These are phyloP conservation scores for Hyalella azteca DNA, from an alignment of 2,888 invertebrate species.

Conservation along the genomic window DNA sequence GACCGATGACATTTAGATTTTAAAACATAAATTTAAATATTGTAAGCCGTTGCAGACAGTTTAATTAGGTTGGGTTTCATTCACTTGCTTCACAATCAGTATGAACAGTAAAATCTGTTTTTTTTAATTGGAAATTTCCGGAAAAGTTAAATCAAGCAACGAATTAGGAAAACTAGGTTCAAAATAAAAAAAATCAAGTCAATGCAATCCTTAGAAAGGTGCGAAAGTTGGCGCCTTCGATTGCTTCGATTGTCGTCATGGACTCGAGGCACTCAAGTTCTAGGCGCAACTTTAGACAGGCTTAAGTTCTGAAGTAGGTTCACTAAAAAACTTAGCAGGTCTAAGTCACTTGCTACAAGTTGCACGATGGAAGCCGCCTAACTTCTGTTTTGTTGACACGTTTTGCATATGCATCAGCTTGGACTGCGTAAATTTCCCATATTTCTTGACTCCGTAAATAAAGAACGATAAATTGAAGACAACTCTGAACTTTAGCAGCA, in stretches of 20 bases:
- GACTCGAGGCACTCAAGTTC: not conserved
- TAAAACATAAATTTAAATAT: no score
- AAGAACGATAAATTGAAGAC: conserved; percentile 9
- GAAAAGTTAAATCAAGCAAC: not conserved
- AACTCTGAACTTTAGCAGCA: conserved; percentile 7
- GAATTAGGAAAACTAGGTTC: not conserved
- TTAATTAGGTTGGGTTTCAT: no score
- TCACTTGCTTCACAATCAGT: not conserved
- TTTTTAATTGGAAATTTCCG: not conserved
- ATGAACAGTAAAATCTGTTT: not conserved
- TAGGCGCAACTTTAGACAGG: not conserved
- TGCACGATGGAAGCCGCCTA: not conserved
- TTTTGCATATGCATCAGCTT: conserved; percentile 8
- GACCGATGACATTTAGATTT: no score
- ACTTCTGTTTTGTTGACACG: not conserved
- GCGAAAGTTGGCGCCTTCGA: not conserved
- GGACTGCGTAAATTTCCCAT: not conserved
- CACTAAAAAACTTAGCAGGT: conserved; percentile 13
- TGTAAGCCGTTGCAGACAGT: no score
- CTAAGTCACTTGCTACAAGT: not conserved
- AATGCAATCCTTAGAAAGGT: no score
- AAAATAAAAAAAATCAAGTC: not conserved
- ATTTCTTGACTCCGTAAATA: not conserved
- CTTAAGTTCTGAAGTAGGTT: not conserved
- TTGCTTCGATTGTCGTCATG: not conserved